phyloP scores from a whole-genome alignment of 2,797 vertebrate species.

The Choloepus didactylus region DNA sequence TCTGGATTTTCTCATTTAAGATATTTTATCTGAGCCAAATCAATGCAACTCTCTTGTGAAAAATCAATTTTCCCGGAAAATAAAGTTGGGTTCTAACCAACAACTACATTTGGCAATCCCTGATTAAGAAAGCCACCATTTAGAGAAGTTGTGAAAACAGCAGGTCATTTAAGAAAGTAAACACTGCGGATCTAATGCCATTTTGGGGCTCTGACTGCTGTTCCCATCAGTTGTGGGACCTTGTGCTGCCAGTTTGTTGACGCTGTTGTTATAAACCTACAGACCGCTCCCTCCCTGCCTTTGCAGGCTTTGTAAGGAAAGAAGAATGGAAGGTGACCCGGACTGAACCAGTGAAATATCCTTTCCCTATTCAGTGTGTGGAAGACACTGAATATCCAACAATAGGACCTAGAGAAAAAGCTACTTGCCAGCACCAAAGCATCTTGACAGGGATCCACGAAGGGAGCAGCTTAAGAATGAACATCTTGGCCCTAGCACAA shows the following conservation, averaged over 20 bases:
- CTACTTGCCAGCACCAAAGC: background rate
- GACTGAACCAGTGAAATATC: background rate
- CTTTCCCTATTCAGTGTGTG: background rate
- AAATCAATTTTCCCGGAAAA: constrained; percentile 75
- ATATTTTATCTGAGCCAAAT: constrained; percentile 70
- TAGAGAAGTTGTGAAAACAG: constrained; percentile 64
- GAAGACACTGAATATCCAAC: background rate
- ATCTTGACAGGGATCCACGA: background rate
- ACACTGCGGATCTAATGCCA: background rate
- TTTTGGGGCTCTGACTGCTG: background rate
- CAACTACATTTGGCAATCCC: constrained; percentile 67
- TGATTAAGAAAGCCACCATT: constrained; percentile 64
- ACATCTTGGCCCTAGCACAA: background rate
- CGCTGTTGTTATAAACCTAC: background rate
- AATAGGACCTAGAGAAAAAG: background rate
- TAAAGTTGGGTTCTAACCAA: constrained; percentile 71
- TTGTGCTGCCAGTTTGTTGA: background rate
- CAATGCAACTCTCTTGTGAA: constrained; percentile 55
- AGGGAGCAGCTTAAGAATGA: background rate
- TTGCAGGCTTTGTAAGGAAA: background rate
- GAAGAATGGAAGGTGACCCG: background rate
- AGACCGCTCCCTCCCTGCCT: background rate
- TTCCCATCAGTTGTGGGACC: background rate
- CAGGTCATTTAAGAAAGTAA: constrained; percentile 60
- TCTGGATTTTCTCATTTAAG: constrained; percentile 30